Conservation (phyloP, 2,113 vertebrate genomes). For the Marmota flaviventris region DNA sequence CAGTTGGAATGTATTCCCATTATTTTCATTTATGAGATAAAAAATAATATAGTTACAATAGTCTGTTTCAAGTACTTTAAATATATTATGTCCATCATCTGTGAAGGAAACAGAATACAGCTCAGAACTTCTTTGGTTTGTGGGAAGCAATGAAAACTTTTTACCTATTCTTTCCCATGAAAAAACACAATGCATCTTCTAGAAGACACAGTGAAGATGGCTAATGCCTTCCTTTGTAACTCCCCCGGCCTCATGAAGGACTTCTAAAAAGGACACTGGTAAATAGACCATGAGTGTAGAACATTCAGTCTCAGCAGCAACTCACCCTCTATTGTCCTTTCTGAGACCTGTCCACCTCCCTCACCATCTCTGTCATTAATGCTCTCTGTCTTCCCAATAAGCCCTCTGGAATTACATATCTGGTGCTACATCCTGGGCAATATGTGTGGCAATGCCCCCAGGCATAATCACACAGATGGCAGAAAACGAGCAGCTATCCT, state of each 20-base stretch:
- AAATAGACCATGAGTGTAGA: background rate
- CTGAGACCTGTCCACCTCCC: background rate
- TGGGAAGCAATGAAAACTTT: background rate
- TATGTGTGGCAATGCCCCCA: background rate
- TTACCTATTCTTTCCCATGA: background rate
- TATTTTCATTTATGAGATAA: fast-evolving
- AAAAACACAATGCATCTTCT: background rate
- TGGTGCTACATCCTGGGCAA: background rate
- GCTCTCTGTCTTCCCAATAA: background rate
- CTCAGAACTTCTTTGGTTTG: background rate
- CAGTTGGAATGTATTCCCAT: fast-evolving
- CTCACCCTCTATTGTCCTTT: background rate
- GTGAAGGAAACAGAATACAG: constrained; percentile 27
- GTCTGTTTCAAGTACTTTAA: background rate
- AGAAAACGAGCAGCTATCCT: background rate
- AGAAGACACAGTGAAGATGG: background rate
- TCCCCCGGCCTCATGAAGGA: background rate
- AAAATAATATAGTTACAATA: fast-evolving
- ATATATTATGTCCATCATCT: background rate
- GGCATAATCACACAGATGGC: background rate
- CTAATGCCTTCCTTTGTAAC: too few species aligned
- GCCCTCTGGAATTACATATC: background rate
- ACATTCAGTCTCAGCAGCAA: background rate
- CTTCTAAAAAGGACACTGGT: background rate
- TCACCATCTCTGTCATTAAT: background rate